Evolutionary conservation across 1,140 invertebrate genomes (phyloP).

Genomic region (Cydia amplana): DNA sequence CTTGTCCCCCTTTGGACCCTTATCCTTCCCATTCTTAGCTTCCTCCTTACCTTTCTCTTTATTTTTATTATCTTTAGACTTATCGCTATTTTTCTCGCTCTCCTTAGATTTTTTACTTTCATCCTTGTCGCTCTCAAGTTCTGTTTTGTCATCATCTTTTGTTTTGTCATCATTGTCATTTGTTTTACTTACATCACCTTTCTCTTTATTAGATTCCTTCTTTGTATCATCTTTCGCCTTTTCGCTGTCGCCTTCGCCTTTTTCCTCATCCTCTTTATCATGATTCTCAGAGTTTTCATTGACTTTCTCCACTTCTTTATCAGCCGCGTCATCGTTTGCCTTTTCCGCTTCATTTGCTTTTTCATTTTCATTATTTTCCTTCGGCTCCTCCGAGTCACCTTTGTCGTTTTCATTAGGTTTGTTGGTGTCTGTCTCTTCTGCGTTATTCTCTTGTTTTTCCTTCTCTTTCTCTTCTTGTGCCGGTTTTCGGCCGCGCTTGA

Average conservation of each 20-base stretch:
- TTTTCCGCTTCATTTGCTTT: neutral
- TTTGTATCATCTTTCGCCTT: conserved; percentile 34
- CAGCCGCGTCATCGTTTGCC: conserved; percentile 10
- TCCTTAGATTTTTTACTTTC: conserved; percentile 15
- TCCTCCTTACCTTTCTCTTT: conserved; percentile 34
- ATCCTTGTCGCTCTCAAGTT: neutral
- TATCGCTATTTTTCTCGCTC: neutral
- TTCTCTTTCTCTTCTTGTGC: conserved; percentile 54
- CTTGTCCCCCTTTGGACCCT: conserved; percentile 31
- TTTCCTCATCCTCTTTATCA: conserved; percentile 32
- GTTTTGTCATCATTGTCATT: conserved; percentile 11
- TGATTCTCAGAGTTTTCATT: conserved; percentile 38
- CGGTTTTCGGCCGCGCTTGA: conserved; percentile 61
- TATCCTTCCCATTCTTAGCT: conserved; percentile 37
- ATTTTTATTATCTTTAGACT: conserved; percentile 28
- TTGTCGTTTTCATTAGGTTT: conserved; percentile 39
- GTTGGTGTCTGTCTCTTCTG: conserved; percentile 39
- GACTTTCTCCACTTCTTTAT: conserved; percentile 20
- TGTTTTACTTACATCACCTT: conserved; percentile 6
- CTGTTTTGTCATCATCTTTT: neutral
- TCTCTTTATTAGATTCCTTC: conserved; percentile 4
- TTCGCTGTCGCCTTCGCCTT: conserved; percentile 34
- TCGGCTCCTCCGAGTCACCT: neutral
- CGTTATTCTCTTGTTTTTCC: conserved; percentile 35
- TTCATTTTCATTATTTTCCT: conserved; percentile 15